These are phyloP conservation scores for Pseudochaenichthys georgianus DNA, from an alignment of 2,797 vertebrate genomes.

Conservation along the genomic window DNA sequence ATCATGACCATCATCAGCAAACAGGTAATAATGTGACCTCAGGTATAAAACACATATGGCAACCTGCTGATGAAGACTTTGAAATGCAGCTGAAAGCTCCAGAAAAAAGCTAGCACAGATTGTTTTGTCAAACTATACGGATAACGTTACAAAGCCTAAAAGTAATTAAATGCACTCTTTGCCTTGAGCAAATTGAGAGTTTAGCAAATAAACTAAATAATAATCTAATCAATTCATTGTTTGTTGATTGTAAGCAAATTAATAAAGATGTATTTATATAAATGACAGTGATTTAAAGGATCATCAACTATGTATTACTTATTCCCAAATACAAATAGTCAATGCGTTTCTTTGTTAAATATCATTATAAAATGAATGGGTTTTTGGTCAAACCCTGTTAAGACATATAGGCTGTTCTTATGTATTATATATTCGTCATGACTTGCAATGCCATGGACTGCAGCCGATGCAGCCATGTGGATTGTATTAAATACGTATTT, in stretches of 20 bases:
- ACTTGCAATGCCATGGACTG: no score
- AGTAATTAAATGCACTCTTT: background rate
- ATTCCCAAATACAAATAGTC: no score
- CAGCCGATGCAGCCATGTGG: conserved; percentile 3
- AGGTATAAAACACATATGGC: background rate
- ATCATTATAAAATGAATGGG: no score
- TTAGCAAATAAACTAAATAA: background rate
- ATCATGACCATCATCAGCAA: background rate
- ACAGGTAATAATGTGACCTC: background rate
- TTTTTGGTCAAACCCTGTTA: no score
- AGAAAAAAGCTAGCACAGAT: no score
- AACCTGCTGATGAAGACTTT: background rate
- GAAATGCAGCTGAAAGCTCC: background rate
- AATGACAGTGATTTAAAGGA: background rate
- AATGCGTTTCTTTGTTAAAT: no score
- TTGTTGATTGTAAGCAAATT: background rate
- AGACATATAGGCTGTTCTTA: no score
- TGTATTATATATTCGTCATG: no score
- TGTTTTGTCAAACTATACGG: background rate
- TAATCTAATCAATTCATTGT: background rate
- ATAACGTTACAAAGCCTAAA: background rate
- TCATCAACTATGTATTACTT: no score
- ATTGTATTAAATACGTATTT: no score
- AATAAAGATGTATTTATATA: background rate
- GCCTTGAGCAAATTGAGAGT: background rate